A percentile compares a stretch with the other conserved stretches of the same genome.
Evolutionary conservation across 2,113 vertebrate genomes (phyloP).

Genomic region (Elephas maximus): DNA sequence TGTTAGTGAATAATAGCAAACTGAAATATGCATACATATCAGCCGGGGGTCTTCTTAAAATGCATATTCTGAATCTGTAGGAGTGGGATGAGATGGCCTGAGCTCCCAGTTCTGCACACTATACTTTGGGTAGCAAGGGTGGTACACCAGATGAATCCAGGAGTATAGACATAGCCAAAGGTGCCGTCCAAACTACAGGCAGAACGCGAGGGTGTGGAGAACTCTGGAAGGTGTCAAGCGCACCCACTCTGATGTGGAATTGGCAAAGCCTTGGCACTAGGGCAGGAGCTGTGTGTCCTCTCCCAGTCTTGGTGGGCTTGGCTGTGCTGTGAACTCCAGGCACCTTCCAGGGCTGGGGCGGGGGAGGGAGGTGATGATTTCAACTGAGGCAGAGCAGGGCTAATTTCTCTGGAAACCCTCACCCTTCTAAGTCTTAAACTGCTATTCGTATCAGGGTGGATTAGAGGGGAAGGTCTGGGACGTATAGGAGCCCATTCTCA

Average conservation of each 20-base stretch:
- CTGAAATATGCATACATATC: not conserved
- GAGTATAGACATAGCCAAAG: not conserved
- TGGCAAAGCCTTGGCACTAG: not conserved
- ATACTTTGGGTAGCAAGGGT: not conserved
- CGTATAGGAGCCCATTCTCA: not conserved
- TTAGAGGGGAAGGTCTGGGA: not conserved
- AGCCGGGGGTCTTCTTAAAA: slow-evolving; percentile 34
- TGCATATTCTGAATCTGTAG: not conserved
- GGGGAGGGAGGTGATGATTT: not conserved
- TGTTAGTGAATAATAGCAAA: slow-evolving; percentile 32
- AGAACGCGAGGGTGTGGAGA: not conserved
- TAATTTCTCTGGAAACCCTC: not conserved
- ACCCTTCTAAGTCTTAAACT: not conserved
- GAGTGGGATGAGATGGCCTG: not conserved
- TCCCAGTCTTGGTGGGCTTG: not conserved
- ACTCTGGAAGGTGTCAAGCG: not conserved
- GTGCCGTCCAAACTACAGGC: not conserved
- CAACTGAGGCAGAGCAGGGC: not conserved
- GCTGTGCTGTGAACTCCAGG: not conserved
- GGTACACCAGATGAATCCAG: not conserved
- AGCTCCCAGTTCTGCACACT: not conserved
- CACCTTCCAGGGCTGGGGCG: not conserved
- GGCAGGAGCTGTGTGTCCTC: not conserved
- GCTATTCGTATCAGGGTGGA: not conserved
- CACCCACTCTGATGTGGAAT: not conserved